Base-by-base conservation (phyloP, 2,113 vertebrate genomes). In the Mirza zaza region DNA sequence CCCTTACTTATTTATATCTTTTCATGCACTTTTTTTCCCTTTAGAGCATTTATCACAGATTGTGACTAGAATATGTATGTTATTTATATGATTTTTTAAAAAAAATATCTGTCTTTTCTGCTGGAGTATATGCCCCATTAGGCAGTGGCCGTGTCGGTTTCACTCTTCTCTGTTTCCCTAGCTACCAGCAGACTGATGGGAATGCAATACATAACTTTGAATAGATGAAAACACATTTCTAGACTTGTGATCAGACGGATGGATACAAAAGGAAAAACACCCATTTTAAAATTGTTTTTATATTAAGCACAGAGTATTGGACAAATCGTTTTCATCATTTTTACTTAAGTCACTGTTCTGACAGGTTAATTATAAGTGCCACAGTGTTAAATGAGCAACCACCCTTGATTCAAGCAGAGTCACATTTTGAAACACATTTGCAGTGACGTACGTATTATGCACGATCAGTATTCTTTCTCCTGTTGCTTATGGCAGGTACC, bases 301-400 rank as follows among this genome's bases (percentile, higher is more conserved):
- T 63, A 80, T 80, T 4, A n/a, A 39, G 82, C 23, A 21, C 27
- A 82, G 52, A 73, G 32, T 84, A 67, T 81, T 95, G 36, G 59
- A 45, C 27, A 50, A 59, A 82, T 42, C 34, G 5, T 92, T 94
- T 92, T 20, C 82, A 61, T 93, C n/a, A 84, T 61, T 97, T 94
- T 88, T 95, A 42, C 15, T 27, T 76, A 81, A 55, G 14, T 71
- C 23, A 29, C 6, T 95, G 29, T 77, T 94, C n/a, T 96, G 85
- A 77, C 29, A 95, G 50, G 18, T 65, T 82, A 87, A 36, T 89
- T 50, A 68, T 82, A 88, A 93, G 52, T 39, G 12, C 18, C 65
- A 50, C 59, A 52, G 10, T 50, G 70, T 63, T 82, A 67, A 87
- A 96, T 96, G 29, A 76, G 9, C 27, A 87, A 13, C 27, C 9